phyloP scores from a whole-genome alignment of 1,140 invertebrate species.

The Panulirus ornatus region DNA sequence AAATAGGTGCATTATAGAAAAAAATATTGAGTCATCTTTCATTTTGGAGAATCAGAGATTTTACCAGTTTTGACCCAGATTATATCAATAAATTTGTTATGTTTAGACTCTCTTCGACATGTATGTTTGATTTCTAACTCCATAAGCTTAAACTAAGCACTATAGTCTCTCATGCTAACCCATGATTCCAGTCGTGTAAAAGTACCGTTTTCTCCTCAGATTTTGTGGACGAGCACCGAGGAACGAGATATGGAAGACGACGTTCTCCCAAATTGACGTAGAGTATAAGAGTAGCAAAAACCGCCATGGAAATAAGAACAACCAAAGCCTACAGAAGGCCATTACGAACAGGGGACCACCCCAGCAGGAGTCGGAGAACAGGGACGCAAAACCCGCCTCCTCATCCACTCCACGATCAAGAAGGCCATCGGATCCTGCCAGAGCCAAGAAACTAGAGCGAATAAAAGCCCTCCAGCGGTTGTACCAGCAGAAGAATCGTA shows the following conservation, averaged over 20 bases:
- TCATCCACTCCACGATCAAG: background rate
- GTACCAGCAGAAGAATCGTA: conserved; percentile 1
- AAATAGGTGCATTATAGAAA: too few relatives aligned
- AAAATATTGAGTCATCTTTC: too few relatives aligned
- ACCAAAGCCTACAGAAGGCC: background rate
- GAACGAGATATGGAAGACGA: background rate
- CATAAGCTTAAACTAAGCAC: too few relatives aligned
- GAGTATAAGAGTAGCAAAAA: conserved; percentile 10
- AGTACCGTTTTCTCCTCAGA: too few relatives aligned
- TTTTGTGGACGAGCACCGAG: conserved; percentile 9
- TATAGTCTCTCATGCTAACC: too few relatives aligned
- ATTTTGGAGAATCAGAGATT: too few relatives aligned
- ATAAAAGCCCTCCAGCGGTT: conserved; percentile 40
- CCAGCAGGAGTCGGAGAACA: background rate
- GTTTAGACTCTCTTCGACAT: too few relatives aligned
- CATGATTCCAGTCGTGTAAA: too few relatives aligned
- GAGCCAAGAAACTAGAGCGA: conserved; percentile 43
- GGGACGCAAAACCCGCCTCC: background rate
- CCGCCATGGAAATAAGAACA: background rate
- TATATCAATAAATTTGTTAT: too few relatives aligned
- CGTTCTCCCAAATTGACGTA: conserved; percentile 16
- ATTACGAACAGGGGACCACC: background rate
- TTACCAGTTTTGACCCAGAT: too few relatives aligned
- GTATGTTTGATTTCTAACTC: too few relatives aligned
- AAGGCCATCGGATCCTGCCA: background rate